Evolutionary conservation across 2,888 invertebrate species (phyloP).

Genomic region (Ferrisia virgata): DNA sequence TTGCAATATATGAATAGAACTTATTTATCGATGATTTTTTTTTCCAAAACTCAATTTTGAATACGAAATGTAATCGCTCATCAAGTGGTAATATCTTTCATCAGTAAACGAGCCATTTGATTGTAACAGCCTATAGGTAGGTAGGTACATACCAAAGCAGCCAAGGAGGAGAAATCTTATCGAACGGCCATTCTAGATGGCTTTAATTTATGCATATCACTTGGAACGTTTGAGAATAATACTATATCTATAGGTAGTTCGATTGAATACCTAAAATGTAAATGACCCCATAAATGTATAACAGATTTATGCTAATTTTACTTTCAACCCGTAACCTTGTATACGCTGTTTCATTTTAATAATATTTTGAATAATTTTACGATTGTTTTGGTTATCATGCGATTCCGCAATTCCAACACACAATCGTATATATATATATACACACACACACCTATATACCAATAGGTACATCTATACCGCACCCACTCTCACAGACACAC

Average conservation of each 20-base stretch:
- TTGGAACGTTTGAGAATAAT: not conserved
- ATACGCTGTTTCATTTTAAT: constrained; percentile 7
- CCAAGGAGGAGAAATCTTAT: not conserved
- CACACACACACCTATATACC: too few relatives aligned
- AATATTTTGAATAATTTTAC: constrained; percentile 2
- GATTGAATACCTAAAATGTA: constrained; percentile 25
- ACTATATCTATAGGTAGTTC: constrained; percentile 2
- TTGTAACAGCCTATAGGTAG: too few relatives aligned
- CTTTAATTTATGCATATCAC: not conserved
- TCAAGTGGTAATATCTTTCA: too few relatives aligned
- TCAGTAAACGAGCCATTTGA: too few relatives aligned
- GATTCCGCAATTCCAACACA: not conserved
- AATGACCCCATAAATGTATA: not conserved
- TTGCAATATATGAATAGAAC: too few relatives aligned
- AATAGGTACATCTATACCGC: too few relatives aligned
- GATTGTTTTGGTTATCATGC: constrained; percentile 6
- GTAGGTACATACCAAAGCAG: too few relatives aligned
- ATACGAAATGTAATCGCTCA: too few relatives aligned
- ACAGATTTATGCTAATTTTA: constrained; percentile 3
- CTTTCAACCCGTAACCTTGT: not conserved
- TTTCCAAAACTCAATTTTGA: too few relatives aligned
- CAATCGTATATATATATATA: not conserved
- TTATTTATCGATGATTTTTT: too few relatives aligned
- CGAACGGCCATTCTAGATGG: not conserved
- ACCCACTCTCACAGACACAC: too few relatives aligned